Evolutionary conservation across 2,888 invertebrate genomes (phyloP), one percentile per base, ranked within the genome.

Genomic region (Andrena minutula): DNA sequence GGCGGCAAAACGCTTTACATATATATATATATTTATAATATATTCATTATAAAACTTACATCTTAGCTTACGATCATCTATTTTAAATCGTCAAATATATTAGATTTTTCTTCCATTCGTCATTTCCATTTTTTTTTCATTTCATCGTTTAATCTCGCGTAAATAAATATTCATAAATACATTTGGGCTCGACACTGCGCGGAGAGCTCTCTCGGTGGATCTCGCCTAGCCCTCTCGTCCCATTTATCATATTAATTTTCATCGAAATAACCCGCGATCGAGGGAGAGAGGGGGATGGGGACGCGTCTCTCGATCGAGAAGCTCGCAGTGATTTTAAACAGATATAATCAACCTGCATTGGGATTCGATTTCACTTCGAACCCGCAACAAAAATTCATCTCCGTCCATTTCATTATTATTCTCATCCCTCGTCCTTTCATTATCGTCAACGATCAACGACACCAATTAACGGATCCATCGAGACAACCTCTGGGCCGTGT

Each of bases 121-220:
- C 72, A 56, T 80, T 80, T 80, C 68, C 72, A 35, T 78, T 76
- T 71, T 63, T 49, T 12, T 60, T 41, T 49, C 32, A 16, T 60
- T 53, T 61, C 66, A 60, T 68, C 79, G 41, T 88, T 90, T 86
- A 71, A 89, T 79, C 85, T 86, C 88, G 86, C 91, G 85, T 88
- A 90, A 92, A 92, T 89, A 91, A 91, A 92, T 91, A 90, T 86
- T 89, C 86, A 86, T 90, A 90, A 91, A 90, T 90, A 90, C 88
- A 90, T 89, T 77, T 81, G 80, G 71, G 68, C 82, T 70, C 76
- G 84, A 86, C 79, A 76, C 75, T 41, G 58, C 66, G 80, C 53
- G 63, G 28, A 83, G 77, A 35, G 75, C 66, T 78, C 58, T 79
- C 83, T 78, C 85, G 80, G 75, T 60, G 64, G 70, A 79, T 76